phyloP scores from a whole-genome alignment of 2,888 invertebrate genomes.

The Fragum sueziense region DNA sequence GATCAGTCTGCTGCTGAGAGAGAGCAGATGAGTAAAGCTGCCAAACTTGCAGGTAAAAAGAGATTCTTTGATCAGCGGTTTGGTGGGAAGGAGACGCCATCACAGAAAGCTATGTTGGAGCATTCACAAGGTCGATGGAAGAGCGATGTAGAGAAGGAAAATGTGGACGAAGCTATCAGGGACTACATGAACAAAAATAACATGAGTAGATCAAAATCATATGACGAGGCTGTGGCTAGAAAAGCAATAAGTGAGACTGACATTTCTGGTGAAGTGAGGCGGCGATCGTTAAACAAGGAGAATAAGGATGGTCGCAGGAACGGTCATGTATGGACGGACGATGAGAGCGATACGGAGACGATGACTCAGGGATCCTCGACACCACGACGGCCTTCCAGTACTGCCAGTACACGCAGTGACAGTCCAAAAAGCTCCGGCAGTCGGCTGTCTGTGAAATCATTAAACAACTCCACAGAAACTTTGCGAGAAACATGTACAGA shows the following conservation, averaged over 20 bases:
- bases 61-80: conserved; percentile 74
- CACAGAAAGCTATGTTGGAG: conserved; percentile 57
- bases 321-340: conserved; percentile 70
- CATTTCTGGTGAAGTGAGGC: conserved; percentile 44
- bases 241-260: conserved; percentile 64
- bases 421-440: conserved; percentile 74
- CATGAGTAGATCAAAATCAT: conserved; percentile 77
- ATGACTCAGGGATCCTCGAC: conserved; percentile 63
- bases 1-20: conserved; percentile 26
- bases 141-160: conserved; percentile 75
- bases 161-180: conserved; percentile 73
- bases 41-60: conserved; percentile 74
- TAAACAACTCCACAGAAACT: conserved; percentile 78
- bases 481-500: conserved; percentile 71
- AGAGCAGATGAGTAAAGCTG: conserved; percentile 66
- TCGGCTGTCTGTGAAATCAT: conserved; percentile 73
- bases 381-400: conserved; percentile 66
- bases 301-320: conserved; percentile 71
- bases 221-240: conserved; percentile 75
- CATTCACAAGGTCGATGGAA: conserved; percentile 67
- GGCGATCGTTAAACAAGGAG: conserved; percentile 49
- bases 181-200: conserved; percentile 67
- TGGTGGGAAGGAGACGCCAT: conserved; percentile 69
- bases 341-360: conserved; percentile 75
- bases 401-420: conserved; percentile 71